Conservation (phyloP, 1,140 invertebrate species). For the Probaryconus sp. region DNA sequence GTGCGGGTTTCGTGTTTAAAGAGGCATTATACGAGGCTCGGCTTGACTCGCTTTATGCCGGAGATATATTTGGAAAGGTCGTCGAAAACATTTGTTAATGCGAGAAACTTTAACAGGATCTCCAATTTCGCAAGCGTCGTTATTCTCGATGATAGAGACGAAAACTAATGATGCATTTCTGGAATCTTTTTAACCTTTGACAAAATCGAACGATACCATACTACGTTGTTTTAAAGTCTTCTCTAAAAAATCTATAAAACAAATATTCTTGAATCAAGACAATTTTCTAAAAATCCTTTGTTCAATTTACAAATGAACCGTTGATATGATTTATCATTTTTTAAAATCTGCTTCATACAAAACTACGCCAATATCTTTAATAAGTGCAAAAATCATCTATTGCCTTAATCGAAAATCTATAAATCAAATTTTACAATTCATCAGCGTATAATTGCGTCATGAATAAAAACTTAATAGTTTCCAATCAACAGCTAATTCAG, state of each 20-base stretch:
- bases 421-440: no score
- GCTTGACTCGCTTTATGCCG: constrained; percentile 46
- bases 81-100: constrained; percentile 61
- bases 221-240: constrained; percentile 29
- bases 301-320: no score
- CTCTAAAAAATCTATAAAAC: not conserved
- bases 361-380: no score
- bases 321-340: no score
- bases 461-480: not conserved
- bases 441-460: no score
- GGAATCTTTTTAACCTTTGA: constrained; percentile 47
- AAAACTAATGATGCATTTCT: constrained; percentile 48
- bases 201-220: constrained; percentile 26
- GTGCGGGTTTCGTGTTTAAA: constrained; percentile 58
- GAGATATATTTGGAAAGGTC: constrained; percentile 60
- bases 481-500: constrained; percentile 4
- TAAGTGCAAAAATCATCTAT: no score
- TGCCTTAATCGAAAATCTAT: no score
- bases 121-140: constrained; percentile 54
- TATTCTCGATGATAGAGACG: constrained; percentile 42
- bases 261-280: not conserved
- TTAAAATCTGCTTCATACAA: no score
- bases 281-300: not conserved
- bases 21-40: constrained; percentile 43
- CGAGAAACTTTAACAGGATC: constrained; percentile 55